Percentiles rank a stretch among this genome's conserved stretches.
These are phyloP conservation scores for Elgaria multicarinata DNA, from an alignment of 2,113 vertebrate species.

Conservation along the genomic window DNA sequence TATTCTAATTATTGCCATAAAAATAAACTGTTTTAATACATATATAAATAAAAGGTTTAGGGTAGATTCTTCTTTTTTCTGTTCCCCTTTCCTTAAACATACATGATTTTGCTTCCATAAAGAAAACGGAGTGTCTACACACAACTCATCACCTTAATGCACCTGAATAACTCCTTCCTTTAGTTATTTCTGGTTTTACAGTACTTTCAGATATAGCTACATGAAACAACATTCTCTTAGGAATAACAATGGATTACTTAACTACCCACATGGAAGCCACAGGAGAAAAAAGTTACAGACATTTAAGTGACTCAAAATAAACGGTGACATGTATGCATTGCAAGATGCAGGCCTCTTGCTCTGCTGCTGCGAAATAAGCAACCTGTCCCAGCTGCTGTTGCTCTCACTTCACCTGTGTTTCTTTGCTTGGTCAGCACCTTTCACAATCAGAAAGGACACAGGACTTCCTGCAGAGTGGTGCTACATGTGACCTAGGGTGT, in stretches of 20 bases:
- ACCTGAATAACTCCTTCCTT: slow-evolving; percentile 56
- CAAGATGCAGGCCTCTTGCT: not conserved
- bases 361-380: not conserved
- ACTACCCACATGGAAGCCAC: slow-evolving; percentile 16
- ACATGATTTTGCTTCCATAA: slow-evolving; percentile 63
- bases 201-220: slow-evolving; percentile 68
- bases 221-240: slow-evolving; percentile 64
- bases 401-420: not conserved
- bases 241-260: slow-evolving; percentile 23
- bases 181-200: slow-evolving; percentile 71
- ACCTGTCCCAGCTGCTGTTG: not conserved
- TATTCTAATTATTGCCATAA: slow-evolving; percentile 70
- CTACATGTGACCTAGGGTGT: not conserved
- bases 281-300: slow-evolving; percentile 32
- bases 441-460: not conserved
- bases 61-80: slow-evolving; percentile 26
- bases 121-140: slow-evolving; percentile 57
- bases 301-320: slow-evolving; percentile 73
- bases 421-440: not conserved
- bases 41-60: slow-evolving; percentile 78
- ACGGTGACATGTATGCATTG: slow-evolving; percentile 61
- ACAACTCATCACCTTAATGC: slow-evolving; percentile 66
- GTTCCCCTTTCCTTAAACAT: slow-evolving; percentile 24
- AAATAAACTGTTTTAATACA: slow-evolving; percentile 82
- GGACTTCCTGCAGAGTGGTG: not conserved